Conservation (phyloP, 2,113 vertebrate genomes). For the Pituophis catenifer region DNA sequence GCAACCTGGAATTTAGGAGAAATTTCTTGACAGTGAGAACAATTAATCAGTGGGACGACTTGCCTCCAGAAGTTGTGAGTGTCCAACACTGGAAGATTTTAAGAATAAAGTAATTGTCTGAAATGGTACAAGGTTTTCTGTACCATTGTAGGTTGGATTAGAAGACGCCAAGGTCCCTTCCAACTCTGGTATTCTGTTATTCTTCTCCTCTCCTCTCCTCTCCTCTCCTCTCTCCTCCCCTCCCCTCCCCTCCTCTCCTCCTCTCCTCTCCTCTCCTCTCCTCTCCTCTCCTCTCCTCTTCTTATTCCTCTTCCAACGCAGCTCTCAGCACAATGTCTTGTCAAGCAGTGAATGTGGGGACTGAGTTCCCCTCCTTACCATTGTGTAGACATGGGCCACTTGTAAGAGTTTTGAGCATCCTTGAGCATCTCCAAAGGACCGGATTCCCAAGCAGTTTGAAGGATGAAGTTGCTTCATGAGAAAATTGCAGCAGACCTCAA, state of each 20-base stretch:
- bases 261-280: not conserved
- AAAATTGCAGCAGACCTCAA: constrained; percentile 94
- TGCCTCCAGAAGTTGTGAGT: not conserved
- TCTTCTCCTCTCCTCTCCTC: not conserved
- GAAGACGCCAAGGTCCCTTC: not conserved
- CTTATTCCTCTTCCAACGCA: not conserved
- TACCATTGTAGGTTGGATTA: not conserved
- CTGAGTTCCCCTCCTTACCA: constrained; percentile 73
- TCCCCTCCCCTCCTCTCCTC: not conserved
- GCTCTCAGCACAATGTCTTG: not conserved
- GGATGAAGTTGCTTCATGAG: constrained; percentile 97
- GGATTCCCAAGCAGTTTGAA: constrained; percentile 95
- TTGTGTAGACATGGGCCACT: constrained; percentile 94
- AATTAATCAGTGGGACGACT: not conserved
- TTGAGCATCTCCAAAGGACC: constrained; percentile 93
- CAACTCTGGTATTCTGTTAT: not conserved
- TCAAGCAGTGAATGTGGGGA: not conserved
- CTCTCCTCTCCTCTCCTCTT: not conserved
- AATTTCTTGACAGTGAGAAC: not conserved
- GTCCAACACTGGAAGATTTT: not conserved
- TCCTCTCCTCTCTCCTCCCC: not conserved
- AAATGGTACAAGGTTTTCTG: not conserved
- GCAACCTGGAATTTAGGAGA: not conserved
- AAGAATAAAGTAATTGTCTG: no score
- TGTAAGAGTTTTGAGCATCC: constrained; percentile 89